Evolutionary conservation across 2,797 vertebrate genomes (phyloP).

Genomic region (Emys orbicularis): DNA sequence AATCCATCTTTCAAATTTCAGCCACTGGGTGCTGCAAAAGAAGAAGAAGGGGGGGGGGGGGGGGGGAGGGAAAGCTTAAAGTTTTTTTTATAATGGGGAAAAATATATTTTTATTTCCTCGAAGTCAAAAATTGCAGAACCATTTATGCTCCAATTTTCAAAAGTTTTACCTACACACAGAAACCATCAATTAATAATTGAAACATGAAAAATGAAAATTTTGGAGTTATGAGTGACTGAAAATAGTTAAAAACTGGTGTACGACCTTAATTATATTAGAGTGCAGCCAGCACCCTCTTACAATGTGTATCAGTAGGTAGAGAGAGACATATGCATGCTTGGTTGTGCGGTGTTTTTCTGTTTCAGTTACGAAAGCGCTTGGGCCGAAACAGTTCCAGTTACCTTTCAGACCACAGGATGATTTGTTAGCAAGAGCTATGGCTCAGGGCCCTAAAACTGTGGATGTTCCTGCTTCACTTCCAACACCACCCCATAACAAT

Average conservation of each 20-base stretch:
- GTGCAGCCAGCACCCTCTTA: background rate
- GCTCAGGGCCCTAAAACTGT: slow-evolving; percentile 97
- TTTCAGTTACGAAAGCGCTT: slow-evolving; percentile 92
- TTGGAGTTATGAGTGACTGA: background rate
- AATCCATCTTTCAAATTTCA: background rate
- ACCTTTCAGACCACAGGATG: slow-evolving; percentile 94
- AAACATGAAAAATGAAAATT: background rate
- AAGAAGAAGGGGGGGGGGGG: too few species aligned
- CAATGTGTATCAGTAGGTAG: rapidly evolving
- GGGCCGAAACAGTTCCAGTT: slow-evolving; percentile 93
- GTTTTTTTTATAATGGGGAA: background rate
- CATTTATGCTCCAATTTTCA: background rate
- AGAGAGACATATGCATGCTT: background rate
- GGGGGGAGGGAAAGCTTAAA: background rate
- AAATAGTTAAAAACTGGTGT: background rate
- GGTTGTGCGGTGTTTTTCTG: slow-evolving; percentile 30
- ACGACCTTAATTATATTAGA: background rate
- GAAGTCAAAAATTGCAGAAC: background rate
- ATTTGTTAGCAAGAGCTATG: slow-evolving; percentile 92
- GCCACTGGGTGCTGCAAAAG: background rate
- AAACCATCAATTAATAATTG: background rate
- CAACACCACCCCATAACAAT: slow-evolving; percentile 98
- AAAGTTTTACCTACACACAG: background rate
- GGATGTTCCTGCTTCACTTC: slow-evolving; percentile 97
- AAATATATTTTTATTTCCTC: background rate